Conservation (phyloP, 1,140 invertebrate species). For the Capitella teleta region DNA sequence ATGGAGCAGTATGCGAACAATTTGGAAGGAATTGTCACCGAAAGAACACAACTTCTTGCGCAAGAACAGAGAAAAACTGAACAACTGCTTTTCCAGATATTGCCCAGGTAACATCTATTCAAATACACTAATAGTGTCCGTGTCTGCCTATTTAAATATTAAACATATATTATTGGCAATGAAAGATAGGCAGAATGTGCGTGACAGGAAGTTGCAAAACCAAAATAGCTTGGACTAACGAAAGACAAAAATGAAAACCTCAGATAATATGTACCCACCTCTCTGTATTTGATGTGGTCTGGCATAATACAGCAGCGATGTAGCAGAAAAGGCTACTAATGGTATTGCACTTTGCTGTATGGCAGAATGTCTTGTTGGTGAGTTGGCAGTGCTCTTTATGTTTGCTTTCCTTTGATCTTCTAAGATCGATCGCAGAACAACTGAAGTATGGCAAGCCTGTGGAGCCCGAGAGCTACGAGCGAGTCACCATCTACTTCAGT, state of each 20-base stretch:
- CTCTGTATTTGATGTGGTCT: too few species aligned
- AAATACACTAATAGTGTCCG: too few species aligned
- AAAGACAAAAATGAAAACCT: background rate
- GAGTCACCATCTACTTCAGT: slow-evolving; percentile 84
- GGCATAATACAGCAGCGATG: too few species aligned
- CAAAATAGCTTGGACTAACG: too few species aligned
- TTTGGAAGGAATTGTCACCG: slow-evolving; percentile 79
- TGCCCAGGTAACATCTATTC: slow-evolving; percentile 79
- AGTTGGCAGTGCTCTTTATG: background rate
- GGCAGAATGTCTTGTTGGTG: background rate
- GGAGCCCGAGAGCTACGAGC: slow-evolving; percentile 74
- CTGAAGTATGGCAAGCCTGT: slow-evolving; percentile 73
- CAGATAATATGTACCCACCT: too few species aligned
- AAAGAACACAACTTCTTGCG: slow-evolving; percentile 77
- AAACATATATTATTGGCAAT: too few species aligned
- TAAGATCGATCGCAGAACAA: slow-evolving; percentile 64
- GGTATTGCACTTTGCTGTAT: background rate
- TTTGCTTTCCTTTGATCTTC: background rate
- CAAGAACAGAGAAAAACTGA: slow-evolving; percentile 91
- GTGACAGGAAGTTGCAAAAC: too few species aligned
- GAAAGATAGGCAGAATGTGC: too few species aligned
- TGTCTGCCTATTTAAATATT: too few species aligned
- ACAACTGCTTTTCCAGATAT: slow-evolving; percentile 77
- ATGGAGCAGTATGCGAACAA: slow-evolving; percentile 92
- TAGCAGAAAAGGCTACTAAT: too few species aligned